Percentiles rank a stretch among this genome's conserved stretches.
Conservation (phyloP, 2,113 vertebrate species). For the Cyanocitta stelleri region DNA sequence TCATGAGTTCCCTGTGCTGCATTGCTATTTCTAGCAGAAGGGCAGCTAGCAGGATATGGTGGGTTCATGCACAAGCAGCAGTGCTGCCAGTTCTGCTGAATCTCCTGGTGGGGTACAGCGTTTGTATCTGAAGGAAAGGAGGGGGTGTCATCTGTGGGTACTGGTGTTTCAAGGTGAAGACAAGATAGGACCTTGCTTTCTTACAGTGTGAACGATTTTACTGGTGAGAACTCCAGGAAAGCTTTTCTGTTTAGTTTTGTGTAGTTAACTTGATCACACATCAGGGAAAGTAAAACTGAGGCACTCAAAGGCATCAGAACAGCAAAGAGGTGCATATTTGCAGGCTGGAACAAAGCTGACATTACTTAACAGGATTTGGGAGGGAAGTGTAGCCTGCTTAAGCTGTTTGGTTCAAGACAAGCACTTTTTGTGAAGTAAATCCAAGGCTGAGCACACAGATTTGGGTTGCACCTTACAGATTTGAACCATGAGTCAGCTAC, state of each 20-base stretch:
- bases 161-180: neutral
- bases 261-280: neutral
- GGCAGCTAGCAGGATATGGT: neutral
- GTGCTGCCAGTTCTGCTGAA: neutral
- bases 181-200: neutral
- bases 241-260: neutral
- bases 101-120: neutral
- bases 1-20: neutral
- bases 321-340: neutral
- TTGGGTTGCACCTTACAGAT: neutral
- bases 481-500: neutral
- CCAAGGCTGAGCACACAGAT: neutral
- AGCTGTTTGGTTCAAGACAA: neutral
- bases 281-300: neutral
- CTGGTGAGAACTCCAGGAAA: neutral
- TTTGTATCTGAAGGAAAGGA: neutral
- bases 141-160: neutral
- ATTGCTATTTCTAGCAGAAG: neutral
- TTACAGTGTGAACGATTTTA: rapidly evolving
- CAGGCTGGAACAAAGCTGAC: neutral
- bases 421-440: neutral
- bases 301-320: neutral
- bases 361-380: neutral
- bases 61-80: neutral
- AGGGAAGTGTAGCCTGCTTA: neutral